These are phyloP conservation scores for Erebia ligea DNA, from an alignment of 2,888 invertebrate genomes.

Conservation along the genomic window DNA sequence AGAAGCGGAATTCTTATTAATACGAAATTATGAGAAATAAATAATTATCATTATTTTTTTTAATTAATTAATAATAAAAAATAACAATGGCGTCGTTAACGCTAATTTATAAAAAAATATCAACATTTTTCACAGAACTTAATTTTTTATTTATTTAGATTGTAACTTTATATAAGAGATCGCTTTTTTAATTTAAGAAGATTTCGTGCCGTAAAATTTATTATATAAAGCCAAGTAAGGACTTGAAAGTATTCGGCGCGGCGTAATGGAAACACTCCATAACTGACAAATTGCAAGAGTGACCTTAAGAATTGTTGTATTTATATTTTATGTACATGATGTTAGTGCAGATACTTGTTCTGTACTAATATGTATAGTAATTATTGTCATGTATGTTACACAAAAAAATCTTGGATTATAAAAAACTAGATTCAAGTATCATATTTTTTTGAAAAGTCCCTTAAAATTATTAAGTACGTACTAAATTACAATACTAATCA, in stretches of 20 bases:
- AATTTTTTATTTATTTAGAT: constrained; percentile 7
- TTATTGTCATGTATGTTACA: no score
- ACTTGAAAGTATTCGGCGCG: not conserved
- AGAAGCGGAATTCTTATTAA: constrained; percentile 69
- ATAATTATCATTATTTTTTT: constrained; percentile 42
- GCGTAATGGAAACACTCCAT: not conserved
- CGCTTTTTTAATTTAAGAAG: constrained; percentile 4
- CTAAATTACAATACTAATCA: constrained; percentile 34
- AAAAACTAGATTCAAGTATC: not conserved
- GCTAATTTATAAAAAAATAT: constrained; percentile 36
- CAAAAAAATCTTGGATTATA: not conserved
- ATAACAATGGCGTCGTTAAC: constrained; percentile 60
- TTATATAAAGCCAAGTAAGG: not conserved
- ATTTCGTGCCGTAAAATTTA: not conserved
- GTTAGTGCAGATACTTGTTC: no score
- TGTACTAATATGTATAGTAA: no score
- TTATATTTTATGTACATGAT: no score
- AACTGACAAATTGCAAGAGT: not conserved
- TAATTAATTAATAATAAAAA: constrained; percentile 47
- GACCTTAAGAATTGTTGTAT: not conserved
- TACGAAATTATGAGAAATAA: constrained; percentile 53
- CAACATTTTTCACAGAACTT: constrained; percentile 61
- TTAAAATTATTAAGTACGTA: constrained; percentile 54
- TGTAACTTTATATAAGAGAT: constrained; percentile 12
- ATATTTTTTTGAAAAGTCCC: constrained; percentile 19